Evolutionary conservation across 1,140 invertebrate species (phyloP), one percentile per base, ranked within the genome.

Genomic region (Oscheius sp.): DNA sequence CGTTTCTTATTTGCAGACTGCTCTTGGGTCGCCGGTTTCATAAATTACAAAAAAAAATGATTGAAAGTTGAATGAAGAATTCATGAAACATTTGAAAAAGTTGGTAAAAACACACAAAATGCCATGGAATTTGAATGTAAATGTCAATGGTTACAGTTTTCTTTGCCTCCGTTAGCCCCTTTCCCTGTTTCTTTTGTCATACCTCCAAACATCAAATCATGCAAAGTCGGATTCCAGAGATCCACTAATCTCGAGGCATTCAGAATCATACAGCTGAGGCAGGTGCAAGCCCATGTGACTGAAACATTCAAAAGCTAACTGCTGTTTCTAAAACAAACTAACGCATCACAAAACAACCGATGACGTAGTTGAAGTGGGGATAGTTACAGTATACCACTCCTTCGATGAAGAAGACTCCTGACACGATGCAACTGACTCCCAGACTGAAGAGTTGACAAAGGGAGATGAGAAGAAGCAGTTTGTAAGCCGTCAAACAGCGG

Each of bases 351-450:
- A 55, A 26, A 55, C 7, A 55, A 4, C 49, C 49, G 7, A 55
- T 7, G 49, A 55, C 7, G 49, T 55, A 55, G 7, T 20, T 55
- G 15, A 55, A 26, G 28, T 55, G 7, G 7, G 49, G 49, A 23
- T 55, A 23, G 49, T 55, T 55, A 55, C 49, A 55, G 23, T 13
- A 55, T 15, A 55, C 49, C 15, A 55, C 28, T 23, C 49, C 49
- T 26, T 55, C 15, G 49, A 55, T 55, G 49, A 55, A 55, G 49
- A 55, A 55, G 49, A 55, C 28, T 55, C 49, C 49, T 7, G 49
- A 15, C 7, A 4, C 15, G 7, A 55, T 23, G 7, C 15, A 55
- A 23, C 28, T 55, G 7, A 55, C 4, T 13, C 7, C 7, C 7
- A 55, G 49, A 55, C 28, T 55, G 7, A 15, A 15, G 7, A 55